Base-by-base conservation (phyloP, 2,113 vertebrate species). In the Thamnophis sirtalis region DNA sequence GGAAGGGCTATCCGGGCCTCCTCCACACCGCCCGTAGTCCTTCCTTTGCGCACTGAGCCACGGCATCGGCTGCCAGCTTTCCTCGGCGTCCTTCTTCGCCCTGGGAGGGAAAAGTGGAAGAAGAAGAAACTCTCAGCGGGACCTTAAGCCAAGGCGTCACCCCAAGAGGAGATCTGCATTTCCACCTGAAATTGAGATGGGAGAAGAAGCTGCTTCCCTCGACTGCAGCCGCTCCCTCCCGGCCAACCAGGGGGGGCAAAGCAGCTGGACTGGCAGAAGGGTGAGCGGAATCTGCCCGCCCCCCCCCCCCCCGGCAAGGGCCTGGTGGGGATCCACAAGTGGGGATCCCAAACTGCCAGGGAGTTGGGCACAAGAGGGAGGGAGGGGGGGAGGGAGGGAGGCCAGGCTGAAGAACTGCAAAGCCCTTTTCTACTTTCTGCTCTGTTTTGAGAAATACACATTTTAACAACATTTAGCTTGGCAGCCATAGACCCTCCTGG, bases 21-120 rank as follows among this genome's bases (percentile, higher is more conserved):
- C 91, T 0, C 0, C 0, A 0, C 90, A 60, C 48, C 89, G 92
- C 85, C 94, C 93, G 0, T 73, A 48, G 56, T 93, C 7, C 0
- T 91, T 92, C 84, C 33, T 68, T 88, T 51, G 49, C 5, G 91
- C 0, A 11, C 93, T 93, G 1, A 58, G 26, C 0, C 92, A 90
- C 0, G 95, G 80, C 0, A 28, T 95, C 0, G 95, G 92, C 0
- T 91, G 93, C 0, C 90, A 92, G 21, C 96, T 96, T 5, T 0
- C 5, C 15, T 87, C 10, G 0, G 94, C 48, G 0, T 96, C 96
- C n/a, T 90, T 90, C 24, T 73, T 94, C 4, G 2, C 3, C 96
- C 98, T 98, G 49, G 1, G 28, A 85, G 0, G 43, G 10, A 50
- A 50, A 28, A 95, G 80, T 9, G 93, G 3, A 92, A 85, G 92